Evolutionary conservation across 2,797 vertebrate genomes (phyloP).

Genomic region (Anolis apletophallus): DNA sequence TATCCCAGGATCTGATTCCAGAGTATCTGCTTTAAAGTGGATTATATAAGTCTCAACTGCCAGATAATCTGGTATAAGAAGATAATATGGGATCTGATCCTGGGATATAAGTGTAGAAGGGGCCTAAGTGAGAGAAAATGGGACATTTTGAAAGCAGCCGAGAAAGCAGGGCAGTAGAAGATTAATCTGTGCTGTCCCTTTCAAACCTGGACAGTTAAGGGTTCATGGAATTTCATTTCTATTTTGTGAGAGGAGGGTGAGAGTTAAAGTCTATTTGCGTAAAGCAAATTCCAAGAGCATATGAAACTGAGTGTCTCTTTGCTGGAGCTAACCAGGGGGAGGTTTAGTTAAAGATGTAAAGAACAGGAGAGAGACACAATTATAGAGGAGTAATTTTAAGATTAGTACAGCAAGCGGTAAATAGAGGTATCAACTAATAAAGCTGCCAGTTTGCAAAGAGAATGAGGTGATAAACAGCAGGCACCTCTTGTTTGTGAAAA

Average conservation of each 20-base stretch:
- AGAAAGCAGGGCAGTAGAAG: no score
- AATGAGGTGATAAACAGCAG: constrained; percentile 56
- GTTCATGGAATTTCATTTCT: not conserved
- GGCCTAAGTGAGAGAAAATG: no score
- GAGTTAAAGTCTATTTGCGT: not conserved
- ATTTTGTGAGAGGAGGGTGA: no score
- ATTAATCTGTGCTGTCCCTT: no score
- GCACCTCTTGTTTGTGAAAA: constrained; percentile 62
- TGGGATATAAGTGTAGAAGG: no score
- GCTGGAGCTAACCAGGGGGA: constrained; percentile 37
- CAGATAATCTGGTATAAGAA: no score
- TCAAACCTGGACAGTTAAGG: no score
- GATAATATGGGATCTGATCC: no score
- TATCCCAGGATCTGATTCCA: no score
- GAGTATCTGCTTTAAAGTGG: no score
- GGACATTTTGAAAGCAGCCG: no score
- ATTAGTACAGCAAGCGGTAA: constrained; percentile 37
- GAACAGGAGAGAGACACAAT: constrained; percentile 4
- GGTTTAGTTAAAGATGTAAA: constrained; percentile 26
- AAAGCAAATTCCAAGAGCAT: constrained; percentile 8
- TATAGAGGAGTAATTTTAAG: constrained; percentile 43
- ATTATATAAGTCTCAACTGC: no score
- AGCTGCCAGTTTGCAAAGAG: constrained; percentile 24
- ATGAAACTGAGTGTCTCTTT: constrained; percentile 12
- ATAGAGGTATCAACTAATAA: constrained; percentile 32